Conservation (phyloP, 2,888 invertebrate genomes). For the Sphaerophoria rueppellii region DNA sequence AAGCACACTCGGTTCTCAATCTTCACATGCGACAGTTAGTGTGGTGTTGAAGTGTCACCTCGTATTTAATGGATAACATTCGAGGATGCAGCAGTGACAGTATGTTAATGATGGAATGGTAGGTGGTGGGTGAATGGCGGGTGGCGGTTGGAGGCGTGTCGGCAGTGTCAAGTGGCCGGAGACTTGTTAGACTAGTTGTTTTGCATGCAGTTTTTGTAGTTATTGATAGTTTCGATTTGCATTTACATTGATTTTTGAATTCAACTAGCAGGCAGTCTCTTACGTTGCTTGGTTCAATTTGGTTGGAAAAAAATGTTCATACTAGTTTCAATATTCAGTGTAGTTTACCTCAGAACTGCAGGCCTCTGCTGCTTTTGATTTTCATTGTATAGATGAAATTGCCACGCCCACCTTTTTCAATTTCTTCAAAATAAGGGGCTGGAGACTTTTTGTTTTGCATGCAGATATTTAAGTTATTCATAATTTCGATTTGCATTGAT, state of each 20-base stretch:
- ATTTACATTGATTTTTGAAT: not conserved
- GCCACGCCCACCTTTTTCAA: no score
- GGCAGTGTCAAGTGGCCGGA: conserved; percentile 58
- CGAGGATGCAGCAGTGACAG: conserved; percentile 44
- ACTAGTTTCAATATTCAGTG: no score
- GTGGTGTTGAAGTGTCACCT: conserved; percentile 43
- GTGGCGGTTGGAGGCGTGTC: not conserved
- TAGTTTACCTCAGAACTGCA: no score
- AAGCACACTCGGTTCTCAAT: not conserved
- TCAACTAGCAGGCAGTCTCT: not conserved
- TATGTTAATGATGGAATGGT: conserved; percentile 32
- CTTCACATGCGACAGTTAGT: conserved; percentile 10
- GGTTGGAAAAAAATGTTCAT: not conserved
- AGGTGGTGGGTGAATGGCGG: not conserved
- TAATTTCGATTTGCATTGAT: no score
- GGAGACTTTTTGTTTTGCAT: no score
- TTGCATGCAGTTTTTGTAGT: conserved; percentile 54
- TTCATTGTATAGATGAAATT: no score
- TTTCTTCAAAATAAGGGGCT: no score
- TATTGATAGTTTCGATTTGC: conserved; percentile 51
- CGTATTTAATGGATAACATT: conserved; percentile 48
- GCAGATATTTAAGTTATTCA: no score
- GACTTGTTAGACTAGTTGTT: conserved; percentile 65
- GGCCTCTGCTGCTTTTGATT: no score
- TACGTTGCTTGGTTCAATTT: not conserved